Evolutionary conservation across 1,140 invertebrate genomes (phyloP).

Genomic region (Drosophila pachea): DNA sequence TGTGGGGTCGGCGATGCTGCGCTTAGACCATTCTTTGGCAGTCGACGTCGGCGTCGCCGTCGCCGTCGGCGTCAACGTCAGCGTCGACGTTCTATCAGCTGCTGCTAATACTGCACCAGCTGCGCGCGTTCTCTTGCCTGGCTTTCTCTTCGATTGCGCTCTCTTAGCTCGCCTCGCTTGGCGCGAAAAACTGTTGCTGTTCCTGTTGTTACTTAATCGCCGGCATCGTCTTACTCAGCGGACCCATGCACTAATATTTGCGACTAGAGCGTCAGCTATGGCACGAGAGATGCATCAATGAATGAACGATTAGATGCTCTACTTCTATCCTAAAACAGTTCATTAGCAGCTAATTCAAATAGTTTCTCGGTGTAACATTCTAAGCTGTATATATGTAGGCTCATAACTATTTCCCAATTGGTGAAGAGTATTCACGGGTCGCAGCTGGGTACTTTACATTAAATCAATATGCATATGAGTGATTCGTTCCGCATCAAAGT

Average conservation of each 20-base stretch:
- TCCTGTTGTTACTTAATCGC: slow-evolving; percentile 75
- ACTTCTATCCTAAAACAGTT: too few species aligned
- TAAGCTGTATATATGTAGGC: too few species aligned
- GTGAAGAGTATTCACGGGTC: background rate
- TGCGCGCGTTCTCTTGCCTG: slow-evolving; percentile 34
- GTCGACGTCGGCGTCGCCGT: slow-evolving; percentile 38
- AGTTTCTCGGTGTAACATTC: too few species aligned
- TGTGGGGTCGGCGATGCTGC: slow-evolving; percentile 52
- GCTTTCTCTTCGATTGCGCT: slow-evolving; percentile 25
- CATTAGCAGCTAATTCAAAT: too few species aligned
- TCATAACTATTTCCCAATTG: too few species aligned
- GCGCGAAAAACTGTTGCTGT: slow-evolving; percentile 75
- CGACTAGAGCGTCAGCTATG: background rate
- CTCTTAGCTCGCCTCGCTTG: slow-evolving; percentile 49
- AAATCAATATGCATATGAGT: slow-evolving; percentile 11
- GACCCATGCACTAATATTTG: slow-evolving; percentile 31
- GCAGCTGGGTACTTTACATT: background rate
- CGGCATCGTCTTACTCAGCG: slow-evolving; percentile 55
- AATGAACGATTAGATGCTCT: too few species aligned
- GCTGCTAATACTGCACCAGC: slow-evolving; percentile 59
- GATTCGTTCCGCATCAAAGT: background rate
- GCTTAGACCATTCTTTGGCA: slow-evolving; percentile 69
- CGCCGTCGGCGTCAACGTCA: too few species aligned
- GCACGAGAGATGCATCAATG: too few species aligned
- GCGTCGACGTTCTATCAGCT: slow-evolving; percentile 29